Percentiles rank a stretch among this genome's conserved stretches.
These are phyloP conservation scores for Apantesis nais DNA, from an alignment of 2,888 invertebrate species.

Conservation along the genomic window DNA sequence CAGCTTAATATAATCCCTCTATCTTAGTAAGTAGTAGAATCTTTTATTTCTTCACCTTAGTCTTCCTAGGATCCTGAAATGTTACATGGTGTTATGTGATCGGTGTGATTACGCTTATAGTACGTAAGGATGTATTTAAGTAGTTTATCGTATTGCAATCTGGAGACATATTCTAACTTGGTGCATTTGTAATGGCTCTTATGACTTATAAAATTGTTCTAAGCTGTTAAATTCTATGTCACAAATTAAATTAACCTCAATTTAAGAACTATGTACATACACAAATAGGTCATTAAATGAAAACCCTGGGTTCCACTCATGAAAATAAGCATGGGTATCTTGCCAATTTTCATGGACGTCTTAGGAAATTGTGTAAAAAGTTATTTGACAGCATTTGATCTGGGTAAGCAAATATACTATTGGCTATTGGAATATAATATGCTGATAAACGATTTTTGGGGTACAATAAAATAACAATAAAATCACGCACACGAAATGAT, in stretches of 20 bases:
- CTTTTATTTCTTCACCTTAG: slow-evolving; percentile 51
- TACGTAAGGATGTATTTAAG: slow-evolving; percentile 61
- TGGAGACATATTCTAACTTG: slow-evolving; percentile 24
- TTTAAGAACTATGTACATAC: background rate
- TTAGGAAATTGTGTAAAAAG: no score
- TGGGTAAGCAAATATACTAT: background rate
- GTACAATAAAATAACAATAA: background rate
- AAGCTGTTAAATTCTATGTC: background rate
- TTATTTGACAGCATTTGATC: no score
- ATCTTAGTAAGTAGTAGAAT: slow-evolving; percentile 27
- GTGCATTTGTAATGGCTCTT: slow-evolving; percentile 17
- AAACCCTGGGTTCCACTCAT: background rate
- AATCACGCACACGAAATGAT: slow-evolving; percentile 4
- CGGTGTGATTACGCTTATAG: slow-evolving; percentile 83
- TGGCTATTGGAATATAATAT: background rate
- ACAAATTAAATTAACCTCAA: background rate
- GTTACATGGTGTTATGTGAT: slow-evolving; percentile 76
- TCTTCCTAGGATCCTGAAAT: slow-evolving; percentile 66
- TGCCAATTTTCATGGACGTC: no score
- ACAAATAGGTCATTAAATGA: background rate
- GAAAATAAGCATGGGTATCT: background rate
- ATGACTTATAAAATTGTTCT: slow-evolving; percentile 20
- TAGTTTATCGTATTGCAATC: slow-evolving; percentile 42
- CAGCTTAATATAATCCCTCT: slow-evolving; percentile 14
- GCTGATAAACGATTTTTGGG: background rate